phyloP scores from a whole-genome alignment of 2,888 invertebrate genomes.

The Galeruca laticollis region DNA sequence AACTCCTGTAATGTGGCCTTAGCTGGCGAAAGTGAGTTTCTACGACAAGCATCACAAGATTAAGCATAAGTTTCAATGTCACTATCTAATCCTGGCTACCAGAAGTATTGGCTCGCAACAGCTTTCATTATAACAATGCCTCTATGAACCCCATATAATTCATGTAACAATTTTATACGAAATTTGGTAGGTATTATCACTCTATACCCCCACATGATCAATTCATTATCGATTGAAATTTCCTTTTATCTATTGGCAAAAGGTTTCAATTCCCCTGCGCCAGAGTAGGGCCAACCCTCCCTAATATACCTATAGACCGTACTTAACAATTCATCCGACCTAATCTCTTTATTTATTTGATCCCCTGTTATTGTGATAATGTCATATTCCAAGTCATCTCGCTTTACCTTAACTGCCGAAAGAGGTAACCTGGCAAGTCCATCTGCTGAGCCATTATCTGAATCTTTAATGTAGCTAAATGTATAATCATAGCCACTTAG shows the following conservation, averaged over 20 bases:
- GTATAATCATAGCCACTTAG: conserved; percentile 30
- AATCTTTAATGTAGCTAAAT: conserved; percentile 26
- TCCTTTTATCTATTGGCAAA: conserved; percentile 27
- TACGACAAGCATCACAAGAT: conserved; percentile 52
- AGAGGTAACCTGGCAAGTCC: conserved; percentile 29
- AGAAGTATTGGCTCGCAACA: conserved; percentile 46
- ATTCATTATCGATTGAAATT: conserved; percentile 34
- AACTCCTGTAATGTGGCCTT: conserved; percentile 50
- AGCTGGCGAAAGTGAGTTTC: conserved; percentile 50
- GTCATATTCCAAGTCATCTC: conserved; percentile 13
- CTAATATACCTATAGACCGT: conserved; percentile 32
- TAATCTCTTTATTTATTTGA: conserved; percentile 19
- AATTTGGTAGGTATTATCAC: conserved; percentile 34
- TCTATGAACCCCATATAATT: conserved; percentile 46
- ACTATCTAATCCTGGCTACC: conserved; percentile 53
- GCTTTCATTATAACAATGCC: too few relatives aligned
- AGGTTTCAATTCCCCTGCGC: conserved; percentile 28
- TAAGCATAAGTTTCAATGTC: conserved; percentile 56
- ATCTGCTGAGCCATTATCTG: too few relatives aligned
- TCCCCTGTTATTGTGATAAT: conserved; percentile 5
- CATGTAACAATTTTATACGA: conserved; percentile 37
- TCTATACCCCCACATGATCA: conserved; percentile 42
- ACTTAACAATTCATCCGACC: conserved; percentile 18
- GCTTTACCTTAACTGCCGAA: too few relatives aligned
- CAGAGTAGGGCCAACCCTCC: conserved; percentile 27